A percentile compares a stretch with the other conserved stretches of the same genome.
These are phyloP conservation scores for Tetragnatha montana DNA, from an alignment of 2,888 invertebrate genomes.

Conservation along the genomic window DNA sequence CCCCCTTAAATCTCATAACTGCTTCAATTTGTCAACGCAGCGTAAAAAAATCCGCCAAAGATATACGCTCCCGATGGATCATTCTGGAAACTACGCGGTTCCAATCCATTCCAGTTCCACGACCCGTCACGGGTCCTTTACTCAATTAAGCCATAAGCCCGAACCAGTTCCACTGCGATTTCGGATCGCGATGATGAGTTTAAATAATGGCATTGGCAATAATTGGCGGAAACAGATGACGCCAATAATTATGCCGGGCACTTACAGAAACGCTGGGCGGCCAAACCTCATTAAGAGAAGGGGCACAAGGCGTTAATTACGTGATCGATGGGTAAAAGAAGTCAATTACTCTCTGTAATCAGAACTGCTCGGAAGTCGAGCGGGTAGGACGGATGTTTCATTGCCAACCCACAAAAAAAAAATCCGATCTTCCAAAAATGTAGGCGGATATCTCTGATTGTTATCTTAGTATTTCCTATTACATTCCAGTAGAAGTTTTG, in stretches of 20 bases:
- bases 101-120: background rate
- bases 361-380: conserved; percentile 3
- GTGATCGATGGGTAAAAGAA: conserved; percentile 53
- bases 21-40: too few species aligned
- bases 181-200: conserved; percentile 39
- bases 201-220: conserved; percentile 49
- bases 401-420: background rate
- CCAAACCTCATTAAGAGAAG: conserved; percentile 51
- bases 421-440: too few species aligned
- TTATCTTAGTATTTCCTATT: too few species aligned
- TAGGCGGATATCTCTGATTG: too few species aligned
- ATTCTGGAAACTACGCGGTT: too few species aligned
- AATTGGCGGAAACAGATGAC: conserved; percentile 57
- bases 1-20: too few species aligned
- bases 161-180: conserved; percentile 32
- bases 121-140: background rate
- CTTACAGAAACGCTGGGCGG: conserved; percentile 50
- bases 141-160: conserved; percentile 35
- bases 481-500: too few species aligned
- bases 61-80: too few species aligned
- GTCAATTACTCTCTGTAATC: conserved; percentile 22
- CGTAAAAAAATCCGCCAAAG: too few species aligned
- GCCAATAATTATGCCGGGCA: conserved; percentile 42
- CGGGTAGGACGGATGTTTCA: conserved; percentile 18
- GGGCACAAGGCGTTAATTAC: conserved; percentile 43